Conservation (phyloP, 2,113 vertebrate species). For the Petroica traversi region DNA sequence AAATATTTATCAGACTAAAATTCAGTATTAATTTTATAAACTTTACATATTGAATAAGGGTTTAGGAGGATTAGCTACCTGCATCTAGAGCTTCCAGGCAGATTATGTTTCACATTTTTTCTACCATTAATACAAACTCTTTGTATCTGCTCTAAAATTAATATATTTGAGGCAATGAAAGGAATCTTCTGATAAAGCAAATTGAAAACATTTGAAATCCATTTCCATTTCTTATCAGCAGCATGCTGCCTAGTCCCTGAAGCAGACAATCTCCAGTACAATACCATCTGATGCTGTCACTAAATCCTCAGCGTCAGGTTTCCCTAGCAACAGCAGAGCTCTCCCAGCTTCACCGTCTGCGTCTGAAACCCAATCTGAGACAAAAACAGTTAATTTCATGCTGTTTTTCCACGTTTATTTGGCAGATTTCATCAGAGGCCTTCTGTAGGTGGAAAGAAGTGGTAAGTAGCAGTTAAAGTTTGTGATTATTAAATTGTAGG, state of each 20-base stretch:
- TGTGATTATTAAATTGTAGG: constrained; percentile 49
- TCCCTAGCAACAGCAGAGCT: constrained; percentile 71
- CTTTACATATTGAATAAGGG: not conserved
- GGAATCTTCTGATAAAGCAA: not conserved
- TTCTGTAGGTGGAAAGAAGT: constrained; percentile 31
- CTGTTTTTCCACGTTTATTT: not conserved
- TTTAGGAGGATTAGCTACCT: not conserved
- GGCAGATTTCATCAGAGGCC: not conserved
- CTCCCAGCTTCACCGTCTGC: constrained; percentile 11
- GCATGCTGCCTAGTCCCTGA: not conserved
- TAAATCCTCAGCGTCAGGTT: constrained; percentile 71
- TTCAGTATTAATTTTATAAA: not conserved
- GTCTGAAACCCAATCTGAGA: not conserved
- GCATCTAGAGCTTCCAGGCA: not conserved
- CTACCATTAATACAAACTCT: not conserved
- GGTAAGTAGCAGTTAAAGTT: constrained; percentile 46
- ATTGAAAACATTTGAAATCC: not conserved
- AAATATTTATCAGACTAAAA: not conserved
- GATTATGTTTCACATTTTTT: constrained; percentile 17
- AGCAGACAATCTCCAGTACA: constrained; percentile 12
- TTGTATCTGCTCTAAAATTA: not conserved
- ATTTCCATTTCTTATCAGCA: not conserved
- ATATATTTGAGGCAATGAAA: not conserved
- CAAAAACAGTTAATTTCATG: constrained; percentile 15
- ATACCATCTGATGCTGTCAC: constrained; percentile 42